Evolutionary conservation across 1,140 invertebrate genomes (phyloP), one percentile per base, ranked within the genome.

Genomic region (Neodiprion fabricii): DNA sequence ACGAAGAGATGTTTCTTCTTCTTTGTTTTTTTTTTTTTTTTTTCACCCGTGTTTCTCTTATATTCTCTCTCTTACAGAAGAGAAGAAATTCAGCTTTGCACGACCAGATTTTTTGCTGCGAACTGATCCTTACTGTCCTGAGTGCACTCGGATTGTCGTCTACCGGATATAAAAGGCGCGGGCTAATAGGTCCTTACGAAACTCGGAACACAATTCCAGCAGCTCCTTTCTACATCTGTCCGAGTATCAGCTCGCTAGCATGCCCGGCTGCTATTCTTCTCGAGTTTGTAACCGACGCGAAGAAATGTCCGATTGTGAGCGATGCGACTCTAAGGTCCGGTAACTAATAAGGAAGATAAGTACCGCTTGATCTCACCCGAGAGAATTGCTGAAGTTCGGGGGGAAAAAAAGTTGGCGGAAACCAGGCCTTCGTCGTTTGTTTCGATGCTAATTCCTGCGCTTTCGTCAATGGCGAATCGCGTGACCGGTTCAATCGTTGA

Each of bases 1-100:
- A 40, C 28, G 28, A 40, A 40, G 28, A 40, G 28, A 40, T 61
- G 74, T 68, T 75, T 69, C 40, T 17, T 12, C 49, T 70, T 72
- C 9, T 40, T 47, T 14, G 48, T 67, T 48, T n/a, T 71, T 0
- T n/a, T 9, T 71, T 9, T 71, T 17, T 14, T 23, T 53, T 1
- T 53, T 12, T 53, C 70, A 49, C n/a, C 7, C 48, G 2, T 65
- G 2, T 65, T 7, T 65, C 61, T 65, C 61, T 65, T 7, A 3
- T 21, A 3, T 7, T 65, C 61, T 21, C 61, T 65, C 61, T 65
- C 61, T 65, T 65, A 65, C 4, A 65, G 12, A 65, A 65, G 61
- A 14, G 61, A 40, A 14, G 61, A 40, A 40, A 40, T 40, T 40
- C 28, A 4, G 28, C 28, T 40, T 40, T 40, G 1, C 28, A 40